Evolutionary conservation across 2,113 vertebrate species (phyloP).

Genomic region (Megaceryle maxima): DNA sequence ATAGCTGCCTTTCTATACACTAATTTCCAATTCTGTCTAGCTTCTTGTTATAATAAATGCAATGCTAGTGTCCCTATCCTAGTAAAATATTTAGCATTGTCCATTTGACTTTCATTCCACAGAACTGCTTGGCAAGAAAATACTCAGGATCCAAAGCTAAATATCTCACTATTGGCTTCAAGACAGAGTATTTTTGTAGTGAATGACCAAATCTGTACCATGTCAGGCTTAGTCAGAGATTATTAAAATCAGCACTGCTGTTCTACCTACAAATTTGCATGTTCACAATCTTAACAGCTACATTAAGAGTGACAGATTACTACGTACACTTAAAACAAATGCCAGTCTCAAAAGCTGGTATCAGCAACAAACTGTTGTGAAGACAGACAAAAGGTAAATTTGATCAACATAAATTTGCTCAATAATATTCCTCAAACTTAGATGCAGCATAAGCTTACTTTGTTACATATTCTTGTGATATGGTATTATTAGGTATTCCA

Average conservation of each 20-base stretch:
- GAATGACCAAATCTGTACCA: background rate
- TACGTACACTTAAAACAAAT: background rate
- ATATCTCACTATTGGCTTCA: background rate
- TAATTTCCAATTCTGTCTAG: background rate
- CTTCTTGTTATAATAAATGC: background rate
- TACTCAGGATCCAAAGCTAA: background rate
- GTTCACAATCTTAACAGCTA: background rate
- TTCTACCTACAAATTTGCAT: background rate
- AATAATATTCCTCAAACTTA: background rate
- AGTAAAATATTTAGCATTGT: background rate
- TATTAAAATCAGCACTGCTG: background rate
- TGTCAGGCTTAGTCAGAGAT: background rate
- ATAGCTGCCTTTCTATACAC: background rate
- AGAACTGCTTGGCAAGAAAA: background rate
- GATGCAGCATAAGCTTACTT: background rate
- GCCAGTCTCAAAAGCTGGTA: background rate
- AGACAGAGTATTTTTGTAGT: background rate
- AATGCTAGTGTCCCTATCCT: background rate
- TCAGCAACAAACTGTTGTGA: background rate
- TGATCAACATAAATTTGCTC: background rate
- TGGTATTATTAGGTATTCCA: background rate
- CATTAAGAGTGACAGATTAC: background rate
- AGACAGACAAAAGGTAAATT: background rate
- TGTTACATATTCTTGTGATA: background rate
- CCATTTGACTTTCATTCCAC: background rate